Evolutionary conservation across 2,113 vertebrate species (phyloP).

Genomic region (Alligator mississippiensis): DNA sequence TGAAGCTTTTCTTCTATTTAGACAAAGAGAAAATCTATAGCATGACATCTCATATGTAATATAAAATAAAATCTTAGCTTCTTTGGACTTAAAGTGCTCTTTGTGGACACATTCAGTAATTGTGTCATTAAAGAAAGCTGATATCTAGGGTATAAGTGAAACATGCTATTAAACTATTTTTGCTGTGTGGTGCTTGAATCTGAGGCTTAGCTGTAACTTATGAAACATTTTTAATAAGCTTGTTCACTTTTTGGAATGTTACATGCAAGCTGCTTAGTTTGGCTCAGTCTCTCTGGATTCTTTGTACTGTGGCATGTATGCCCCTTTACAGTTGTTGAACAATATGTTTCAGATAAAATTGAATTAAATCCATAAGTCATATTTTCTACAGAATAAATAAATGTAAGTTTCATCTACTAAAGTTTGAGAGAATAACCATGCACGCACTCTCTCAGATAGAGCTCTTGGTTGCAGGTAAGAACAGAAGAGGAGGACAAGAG

Average conservation of each 20-base stretch:
- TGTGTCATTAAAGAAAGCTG: not conserved
- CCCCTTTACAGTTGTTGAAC: not conserved
- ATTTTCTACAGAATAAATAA: not conserved
- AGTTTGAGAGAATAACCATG: not conserved
- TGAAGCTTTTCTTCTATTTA: conserved; percentile 15
- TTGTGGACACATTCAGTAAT: conserved; percentile 39
- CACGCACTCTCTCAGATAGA: not conserved
- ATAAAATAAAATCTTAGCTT: not conserved
- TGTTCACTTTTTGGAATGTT: not conserved
- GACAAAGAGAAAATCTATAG: not conserved
- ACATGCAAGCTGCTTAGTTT: not conserved
- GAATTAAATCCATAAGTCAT: not conserved
- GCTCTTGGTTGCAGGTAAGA: not conserved
- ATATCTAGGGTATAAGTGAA: conserved; percentile 8
- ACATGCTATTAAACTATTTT: conserved; percentile 18
- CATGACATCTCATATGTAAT: not conserved
- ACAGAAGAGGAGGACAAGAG: not conserved
- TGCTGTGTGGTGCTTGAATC: not conserved
- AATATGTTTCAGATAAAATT: not conserved
- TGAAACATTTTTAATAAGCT: conserved; percentile 9
- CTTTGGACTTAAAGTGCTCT: not conserved
- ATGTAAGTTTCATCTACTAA: not conserved
- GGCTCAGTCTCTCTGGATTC: not conserved
- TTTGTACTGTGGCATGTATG: not conserved
- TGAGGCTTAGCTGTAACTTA: conserved; percentile 13